These are phyloP conservation scores for Anticlea derivata DNA, from an alignment of 2,888 invertebrate genomes.

Conservation along the genomic window DNA sequence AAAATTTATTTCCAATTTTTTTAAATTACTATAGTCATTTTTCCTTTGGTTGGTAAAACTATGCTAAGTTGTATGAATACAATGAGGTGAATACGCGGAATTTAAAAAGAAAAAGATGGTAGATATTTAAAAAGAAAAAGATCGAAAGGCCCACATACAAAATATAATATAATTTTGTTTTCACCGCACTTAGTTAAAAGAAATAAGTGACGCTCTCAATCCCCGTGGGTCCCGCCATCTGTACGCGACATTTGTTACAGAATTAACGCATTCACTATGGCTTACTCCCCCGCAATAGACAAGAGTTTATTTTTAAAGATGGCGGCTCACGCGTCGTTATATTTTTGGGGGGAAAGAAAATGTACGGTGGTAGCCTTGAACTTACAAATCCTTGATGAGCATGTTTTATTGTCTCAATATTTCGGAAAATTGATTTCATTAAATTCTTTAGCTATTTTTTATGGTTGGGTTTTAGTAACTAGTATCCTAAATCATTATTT, in stretches of 20 bases:
- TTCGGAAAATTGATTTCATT: too few species aligned
- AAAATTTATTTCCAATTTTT: too few species aligned
- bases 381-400: too few species aligned
- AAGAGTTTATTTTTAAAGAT: conserved; percentile 51
- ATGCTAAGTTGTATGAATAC: too few species aligned
- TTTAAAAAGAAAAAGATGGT: neutral
- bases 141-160: neutral
- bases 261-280: conserved; percentile 48
- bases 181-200: neutral
- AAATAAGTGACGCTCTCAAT: conserved; percentile 40
- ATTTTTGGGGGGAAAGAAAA: conserved; percentile 50
- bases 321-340: conserved; percentile 48
- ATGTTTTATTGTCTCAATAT: neutral
- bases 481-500: too few species aligned
- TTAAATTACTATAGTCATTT: too few species aligned
- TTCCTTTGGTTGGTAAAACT: too few species aligned
- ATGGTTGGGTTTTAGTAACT: too few species aligned
- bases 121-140: neutral
- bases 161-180: neutral
- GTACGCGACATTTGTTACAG: conserved; percentile 54
- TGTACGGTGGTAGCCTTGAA: conserved; percentile 15
- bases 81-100: too few species aligned
- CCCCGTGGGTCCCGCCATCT: conserved; percentile 65
- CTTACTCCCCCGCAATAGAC: conserved; percentile 37
- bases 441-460: too few species aligned